These are phyloP conservation scores for Paraplagusia blochii DNA, from an alignment of 2,113 vertebrate genomes.

Conservation along the genomic window DNA sequence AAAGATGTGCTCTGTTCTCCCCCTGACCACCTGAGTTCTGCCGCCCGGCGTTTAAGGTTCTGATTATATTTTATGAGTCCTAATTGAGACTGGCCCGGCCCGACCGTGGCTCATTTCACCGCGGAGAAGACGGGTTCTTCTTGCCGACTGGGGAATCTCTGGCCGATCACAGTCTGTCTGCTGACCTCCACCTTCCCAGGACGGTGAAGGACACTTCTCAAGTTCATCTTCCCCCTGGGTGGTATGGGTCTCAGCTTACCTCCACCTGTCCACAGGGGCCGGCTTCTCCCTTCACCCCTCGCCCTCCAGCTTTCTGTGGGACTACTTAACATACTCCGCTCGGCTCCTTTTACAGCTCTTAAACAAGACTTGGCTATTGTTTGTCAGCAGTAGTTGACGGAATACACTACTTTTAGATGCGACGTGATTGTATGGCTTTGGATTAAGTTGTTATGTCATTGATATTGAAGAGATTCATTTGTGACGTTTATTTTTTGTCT, in stretches of 20 bases:
- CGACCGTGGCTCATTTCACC: constrained; percentile 64
- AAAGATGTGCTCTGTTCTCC: constrained; percentile 69
- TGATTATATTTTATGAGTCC: constrained; percentile 79
- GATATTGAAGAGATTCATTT: no score
- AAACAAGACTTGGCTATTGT: constrained; percentile 57
- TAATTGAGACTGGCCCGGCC: constrained; percentile 74
- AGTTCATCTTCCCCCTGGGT: constrained; percentile 79
- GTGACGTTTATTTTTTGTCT: no score
- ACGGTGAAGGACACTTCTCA: constrained; percentile 78
- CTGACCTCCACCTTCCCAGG: constrained; percentile 74
- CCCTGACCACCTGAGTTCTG: constrained; percentile 65
- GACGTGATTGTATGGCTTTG: no score
- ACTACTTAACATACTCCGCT: constrained; percentile 68
- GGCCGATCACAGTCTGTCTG: constrained; percentile 53
- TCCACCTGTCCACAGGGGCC: constrained; percentile 74
- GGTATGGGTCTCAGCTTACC: constrained; percentile 76
- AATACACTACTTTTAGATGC: constrained; percentile 19
- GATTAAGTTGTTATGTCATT: no score
- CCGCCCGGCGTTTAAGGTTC: constrained; percentile 65
- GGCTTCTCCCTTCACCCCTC: constrained; percentile 64
- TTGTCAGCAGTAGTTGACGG: constrained; percentile 38
- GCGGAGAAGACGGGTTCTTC: constrained; percentile 46
- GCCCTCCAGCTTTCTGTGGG: constrained; percentile 53
- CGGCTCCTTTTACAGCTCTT: constrained; percentile 63
- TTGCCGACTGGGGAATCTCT: constrained; percentile 46